Evolutionary conservation across 2,888 invertebrate genomes (phyloP).

Genomic region (Andrena flavipes): DNA sequence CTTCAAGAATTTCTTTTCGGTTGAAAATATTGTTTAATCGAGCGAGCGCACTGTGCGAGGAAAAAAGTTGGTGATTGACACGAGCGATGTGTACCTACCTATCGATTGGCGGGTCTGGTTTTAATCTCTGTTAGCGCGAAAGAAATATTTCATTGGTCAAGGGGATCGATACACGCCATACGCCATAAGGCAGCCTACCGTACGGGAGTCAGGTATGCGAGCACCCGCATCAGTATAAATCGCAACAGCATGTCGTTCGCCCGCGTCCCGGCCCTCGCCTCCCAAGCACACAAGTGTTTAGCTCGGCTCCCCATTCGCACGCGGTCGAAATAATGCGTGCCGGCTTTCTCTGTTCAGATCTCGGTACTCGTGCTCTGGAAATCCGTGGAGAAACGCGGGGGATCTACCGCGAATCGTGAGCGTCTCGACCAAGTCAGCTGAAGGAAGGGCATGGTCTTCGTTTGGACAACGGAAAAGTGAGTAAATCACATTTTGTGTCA

Average conservation of each 20-base stretch:
- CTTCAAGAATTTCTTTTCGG: too few species aligned
- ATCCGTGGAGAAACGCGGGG: background rate
- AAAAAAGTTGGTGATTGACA: background rate
- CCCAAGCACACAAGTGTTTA: background rate
- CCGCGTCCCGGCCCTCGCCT: background rate
- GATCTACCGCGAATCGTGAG: background rate
- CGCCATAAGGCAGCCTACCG: background rate
- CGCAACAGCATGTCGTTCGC: slow-evolving; percentile 19
- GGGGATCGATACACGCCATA: slow-evolving; percentile 45
- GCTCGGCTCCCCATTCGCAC: background rate
- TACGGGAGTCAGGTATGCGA: background rate
- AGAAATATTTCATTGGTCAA: slow-evolving; percentile 58
- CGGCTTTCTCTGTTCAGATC: background rate
- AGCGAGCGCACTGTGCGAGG: too few species aligned
- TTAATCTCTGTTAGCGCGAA: slow-evolving; percentile 15
- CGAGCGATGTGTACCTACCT: background rate
- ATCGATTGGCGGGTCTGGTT: background rate
- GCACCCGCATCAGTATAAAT: slow-evolving; percentile 33
- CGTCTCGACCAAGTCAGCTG: background rate
- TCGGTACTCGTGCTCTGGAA: background rate
- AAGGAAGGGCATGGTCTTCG: slow-evolving; percentile 39
- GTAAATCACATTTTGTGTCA: background rate
- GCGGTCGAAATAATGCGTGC: slow-evolving; percentile 26
- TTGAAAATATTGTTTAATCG: too few species aligned
- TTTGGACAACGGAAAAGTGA: slow-evolving; percentile 39